Conservation (phyloP, 2,888 invertebrate genomes). For the Margaritifera margaritifera region DNA sequence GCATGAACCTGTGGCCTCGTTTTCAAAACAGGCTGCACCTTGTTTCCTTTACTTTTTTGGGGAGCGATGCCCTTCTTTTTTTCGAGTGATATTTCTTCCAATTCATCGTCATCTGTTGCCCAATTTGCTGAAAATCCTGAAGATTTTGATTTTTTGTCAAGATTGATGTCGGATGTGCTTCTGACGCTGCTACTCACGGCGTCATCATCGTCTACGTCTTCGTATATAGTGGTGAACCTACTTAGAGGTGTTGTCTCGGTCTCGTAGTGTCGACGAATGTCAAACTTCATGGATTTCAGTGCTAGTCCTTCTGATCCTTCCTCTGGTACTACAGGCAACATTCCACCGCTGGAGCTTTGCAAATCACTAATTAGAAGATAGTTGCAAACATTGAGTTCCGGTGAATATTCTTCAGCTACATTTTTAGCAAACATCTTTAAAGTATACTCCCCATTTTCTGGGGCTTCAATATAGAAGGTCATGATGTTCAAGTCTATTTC, state of each 20-base stretch:
- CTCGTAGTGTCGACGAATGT: not conserved
- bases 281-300: constrained; percentile 17
- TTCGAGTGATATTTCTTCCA: too few relatives aligned
- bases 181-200: constrained; percentile 20
- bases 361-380: constrained; percentile 49
- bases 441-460: constrained; percentile 39
- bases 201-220: constrained; percentile 4
- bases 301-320: constrained; percentile 32
- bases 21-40: too few relatives aligned
- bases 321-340: constrained; percentile 28
- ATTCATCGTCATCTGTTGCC: too few relatives aligned
- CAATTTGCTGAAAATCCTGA: too few relatives aligned
- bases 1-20: too few relatives aligned
- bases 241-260: not conserved
- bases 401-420: constrained; percentile 26
- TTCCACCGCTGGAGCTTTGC: constrained; percentile 10
- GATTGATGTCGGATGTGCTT: constrained; percentile 23
- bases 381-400: constrained; percentile 62
- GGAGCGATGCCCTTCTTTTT: too few relatives aligned
- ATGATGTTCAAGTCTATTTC: constrained; percentile 39
- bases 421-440: constrained; percentile 39
- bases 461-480: constrained; percentile 37
- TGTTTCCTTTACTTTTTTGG: too few relatives aligned
- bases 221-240: constrained; percentile 1
- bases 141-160: too few relatives aligned